phyloP scores from a whole-genome alignment of 2,113 vertebrate genomes.

The Peucedramus taeniatus region DNA sequence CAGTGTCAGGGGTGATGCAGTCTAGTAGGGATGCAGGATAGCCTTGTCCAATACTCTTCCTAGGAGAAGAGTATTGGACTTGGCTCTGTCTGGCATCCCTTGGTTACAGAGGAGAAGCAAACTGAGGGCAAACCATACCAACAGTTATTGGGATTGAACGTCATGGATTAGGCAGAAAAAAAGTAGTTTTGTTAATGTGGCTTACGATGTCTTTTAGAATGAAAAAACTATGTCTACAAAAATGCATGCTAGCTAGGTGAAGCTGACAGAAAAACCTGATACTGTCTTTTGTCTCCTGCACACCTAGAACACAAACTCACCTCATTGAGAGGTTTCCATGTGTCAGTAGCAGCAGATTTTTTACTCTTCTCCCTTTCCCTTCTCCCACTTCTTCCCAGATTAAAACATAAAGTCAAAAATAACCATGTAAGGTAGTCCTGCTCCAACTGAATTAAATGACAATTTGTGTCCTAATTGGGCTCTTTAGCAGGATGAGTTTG shows the following conservation, averaged over 20 bases:
- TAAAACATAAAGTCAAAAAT: not conserved
- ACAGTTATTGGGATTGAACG: not conserved
- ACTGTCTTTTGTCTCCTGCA: not conserved
- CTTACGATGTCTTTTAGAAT: not conserved
- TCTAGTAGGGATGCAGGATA: not conserved
- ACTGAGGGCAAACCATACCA: not conserved
- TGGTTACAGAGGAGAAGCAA: not conserved
- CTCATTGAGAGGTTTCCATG: not conserved
- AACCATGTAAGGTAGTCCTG: not conserved
- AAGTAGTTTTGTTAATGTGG: not conserved
- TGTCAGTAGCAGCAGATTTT: not conserved
- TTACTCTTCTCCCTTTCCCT: not conserved
- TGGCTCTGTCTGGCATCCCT: not conserved
- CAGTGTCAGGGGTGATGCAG: not conserved
- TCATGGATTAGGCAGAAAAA: not conserved
- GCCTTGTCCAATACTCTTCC: not conserved
- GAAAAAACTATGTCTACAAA: not conserved
- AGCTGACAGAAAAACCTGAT: not conserved
- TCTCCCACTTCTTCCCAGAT: not conserved
- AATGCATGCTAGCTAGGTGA: not conserved
- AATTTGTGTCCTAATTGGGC: not conserved
- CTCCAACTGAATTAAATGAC: not conserved
- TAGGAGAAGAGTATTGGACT: not conserved
- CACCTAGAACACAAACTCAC: not conserved
- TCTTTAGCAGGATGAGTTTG: not conserved